Evolutionary conservation across 2,113 vertebrate species (phyloP).

Genomic region (Acanthisitta chloris): DNA sequence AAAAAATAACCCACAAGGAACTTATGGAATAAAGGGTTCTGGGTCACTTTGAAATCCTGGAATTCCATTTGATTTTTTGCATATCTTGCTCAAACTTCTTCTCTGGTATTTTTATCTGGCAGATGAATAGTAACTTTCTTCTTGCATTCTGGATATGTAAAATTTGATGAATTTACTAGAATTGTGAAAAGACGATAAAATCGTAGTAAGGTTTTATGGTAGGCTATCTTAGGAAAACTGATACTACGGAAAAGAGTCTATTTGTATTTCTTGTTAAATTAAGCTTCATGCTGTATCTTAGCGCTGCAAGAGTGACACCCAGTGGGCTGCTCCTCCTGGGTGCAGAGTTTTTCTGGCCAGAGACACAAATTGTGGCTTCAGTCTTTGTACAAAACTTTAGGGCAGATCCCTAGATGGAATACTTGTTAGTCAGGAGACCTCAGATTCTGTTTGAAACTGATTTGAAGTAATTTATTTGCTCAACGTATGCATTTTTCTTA

Average conservation of each 20-base stretch:
- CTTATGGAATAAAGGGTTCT: not conserved
- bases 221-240: not conserved
- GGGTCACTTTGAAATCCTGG: not conserved
- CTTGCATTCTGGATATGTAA: not conserved
- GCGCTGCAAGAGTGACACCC: conserved; percentile 38
- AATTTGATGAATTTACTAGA: not conserved
- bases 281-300: not conserved
- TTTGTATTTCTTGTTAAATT: not conserved
- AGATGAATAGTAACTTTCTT: not conserved
- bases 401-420: not conserved
- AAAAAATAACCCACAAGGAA: not conserved
- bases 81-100: not conserved
- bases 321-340: not conserved
- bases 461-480: not conserved
- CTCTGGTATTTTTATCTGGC: not conserved
- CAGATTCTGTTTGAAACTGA: not conserved
- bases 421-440: not conserved
- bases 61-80: not conserved
- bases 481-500: not conserved
- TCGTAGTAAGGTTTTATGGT: not conserved
- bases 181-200: not conserved
- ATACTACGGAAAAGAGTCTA: not conserved
- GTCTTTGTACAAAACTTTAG: not conserved
- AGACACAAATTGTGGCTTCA: not conserved
- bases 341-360: not conserved